A percentile compares a stretch with the other conserved stretches of the same genome.
phyloP scores from a whole-genome alignment of 2,113 vertebrate genomes.

The Hippocampus zosterae region DNA sequence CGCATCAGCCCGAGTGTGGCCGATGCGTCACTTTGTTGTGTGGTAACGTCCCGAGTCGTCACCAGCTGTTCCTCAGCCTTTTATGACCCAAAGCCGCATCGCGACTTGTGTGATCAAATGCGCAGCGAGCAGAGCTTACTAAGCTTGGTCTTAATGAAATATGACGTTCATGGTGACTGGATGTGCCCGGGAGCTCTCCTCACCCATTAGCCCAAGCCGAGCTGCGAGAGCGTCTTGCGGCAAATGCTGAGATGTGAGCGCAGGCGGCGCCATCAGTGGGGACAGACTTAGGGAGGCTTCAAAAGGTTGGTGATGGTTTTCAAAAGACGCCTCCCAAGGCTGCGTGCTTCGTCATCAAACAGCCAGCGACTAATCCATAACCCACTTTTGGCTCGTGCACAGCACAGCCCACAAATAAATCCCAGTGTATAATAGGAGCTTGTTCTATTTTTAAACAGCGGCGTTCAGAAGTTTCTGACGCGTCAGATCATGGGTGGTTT shows the following conservation, averaged over 20 bases:
- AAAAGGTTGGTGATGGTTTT: constrained; percentile 49
- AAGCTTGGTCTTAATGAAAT: constrained; percentile 38
- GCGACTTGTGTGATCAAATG: constrained; percentile 26
- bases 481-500: constrained; percentile 38
- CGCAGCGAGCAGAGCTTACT: constrained; percentile 34
- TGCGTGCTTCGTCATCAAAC: constrained; percentile 60
- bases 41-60: constrained; percentile 17
- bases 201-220: constrained; percentile 34
- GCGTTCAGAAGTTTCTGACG: constrained; percentile 46
- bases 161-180: constrained; percentile 24
- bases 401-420: constrained; percentile 54
- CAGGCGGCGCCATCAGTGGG: constrained; percentile 23
- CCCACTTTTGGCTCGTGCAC: constrained; percentile 48
- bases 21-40: constrained; percentile 14
- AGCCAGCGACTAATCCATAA: constrained; percentile 49
- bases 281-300: constrained; percentile 48
- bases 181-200: constrained; percentile 19
- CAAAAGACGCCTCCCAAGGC: constrained; percentile 44
- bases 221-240: constrained; percentile 20
- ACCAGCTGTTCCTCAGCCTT: constrained; percentile 35
- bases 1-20: constrained; percentile 24
- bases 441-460: constrained; percentile 56
- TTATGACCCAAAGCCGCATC: constrained; percentile 30
- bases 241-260: constrained; percentile 24
- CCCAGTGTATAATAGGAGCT: constrained; percentile 29